phyloP scores from a whole-genome alignment of 1,140 invertebrate species.

The Euura lappo region DNA sequence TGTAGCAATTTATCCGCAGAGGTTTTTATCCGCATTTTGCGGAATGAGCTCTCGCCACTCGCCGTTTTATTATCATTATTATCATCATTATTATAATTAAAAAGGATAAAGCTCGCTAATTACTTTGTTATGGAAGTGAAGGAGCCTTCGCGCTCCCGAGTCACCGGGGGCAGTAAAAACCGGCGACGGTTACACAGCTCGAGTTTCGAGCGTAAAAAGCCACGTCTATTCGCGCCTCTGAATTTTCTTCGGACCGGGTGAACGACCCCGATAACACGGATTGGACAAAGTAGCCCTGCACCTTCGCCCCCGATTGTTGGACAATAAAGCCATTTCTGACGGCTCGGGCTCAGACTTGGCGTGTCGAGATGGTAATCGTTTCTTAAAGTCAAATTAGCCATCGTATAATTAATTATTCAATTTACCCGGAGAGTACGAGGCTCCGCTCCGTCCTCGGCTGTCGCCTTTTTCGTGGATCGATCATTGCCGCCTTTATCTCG shows the following conservation, averaged over 20 bases:
- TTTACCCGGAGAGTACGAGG: not conserved
- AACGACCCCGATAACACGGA: too few species aligned
- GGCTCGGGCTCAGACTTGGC: not conserved
- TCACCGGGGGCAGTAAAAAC: not conserved
- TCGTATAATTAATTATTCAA: conserved; percentile 5
- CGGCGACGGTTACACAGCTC: too few species aligned
- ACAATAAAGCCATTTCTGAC: not conserved
- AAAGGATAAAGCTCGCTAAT: not conserved
- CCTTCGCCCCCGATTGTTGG: not conserved
- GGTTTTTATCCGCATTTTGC: too few species aligned
- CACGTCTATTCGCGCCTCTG: too few species aligned
- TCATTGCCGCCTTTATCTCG: too few species aligned
- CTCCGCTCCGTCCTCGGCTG: not conserved
- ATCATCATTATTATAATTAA: not conserved
- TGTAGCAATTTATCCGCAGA: too few species aligned
- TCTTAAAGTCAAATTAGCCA: not conserved
- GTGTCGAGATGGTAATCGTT: not conserved
- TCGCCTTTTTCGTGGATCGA: not conserved
- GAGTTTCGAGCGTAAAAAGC: too few species aligned
- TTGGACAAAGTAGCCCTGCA: too few species aligned
- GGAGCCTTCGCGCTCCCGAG: not conserved
- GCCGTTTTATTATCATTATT: too few species aligned
- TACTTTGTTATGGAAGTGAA: conserved; percentile 5
- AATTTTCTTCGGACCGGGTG: too few species aligned
- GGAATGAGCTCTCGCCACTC: too few species aligned